phyloP scores from a whole-genome alignment of 2,113 vertebrate genomes.

The Clarias batrachus region DNA sequence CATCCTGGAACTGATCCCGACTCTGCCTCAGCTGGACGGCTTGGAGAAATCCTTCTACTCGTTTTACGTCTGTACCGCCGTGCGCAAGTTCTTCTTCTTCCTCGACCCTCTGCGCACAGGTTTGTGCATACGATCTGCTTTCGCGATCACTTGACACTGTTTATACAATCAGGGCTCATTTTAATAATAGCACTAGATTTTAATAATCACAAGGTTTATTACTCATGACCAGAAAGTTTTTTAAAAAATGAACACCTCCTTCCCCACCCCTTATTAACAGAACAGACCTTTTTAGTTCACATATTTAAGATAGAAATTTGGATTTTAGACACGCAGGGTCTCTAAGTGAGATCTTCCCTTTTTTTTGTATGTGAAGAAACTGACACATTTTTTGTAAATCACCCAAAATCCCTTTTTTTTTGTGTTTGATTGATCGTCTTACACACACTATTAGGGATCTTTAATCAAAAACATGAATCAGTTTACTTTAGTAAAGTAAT shows the following conservation, averaged over 20 bases:
- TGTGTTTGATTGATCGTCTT: background rate
- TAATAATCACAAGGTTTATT: no score
- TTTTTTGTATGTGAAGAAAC: background rate
- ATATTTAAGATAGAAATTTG: no score
- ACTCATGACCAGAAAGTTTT: no score
- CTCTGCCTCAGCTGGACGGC: constrained; percentile 93
- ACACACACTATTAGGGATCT: background rate
- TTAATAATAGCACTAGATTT: background rate
- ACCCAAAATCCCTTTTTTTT: background rate
- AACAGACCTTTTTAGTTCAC: no score
- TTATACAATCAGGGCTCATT: background rate
- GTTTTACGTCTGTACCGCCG: constrained; percentile 96
- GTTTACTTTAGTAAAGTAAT: background rate
- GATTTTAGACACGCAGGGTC: no score
- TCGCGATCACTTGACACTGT: background rate
- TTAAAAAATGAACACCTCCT: no score
- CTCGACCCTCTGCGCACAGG: constrained; percentile 95
- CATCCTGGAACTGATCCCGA: constrained; percentile 96
- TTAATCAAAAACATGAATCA: background rate
- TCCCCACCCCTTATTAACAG: no score
- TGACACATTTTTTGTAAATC: background rate
- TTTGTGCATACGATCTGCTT: constrained; percentile 49
- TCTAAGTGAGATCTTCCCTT: no score
- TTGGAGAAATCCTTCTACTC: constrained; percentile 98
- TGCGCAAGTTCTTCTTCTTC: constrained; percentile 98